Conservation (phyloP, 2,888 invertebrate genomes). For the Hypsopygia costalis region DNA sequence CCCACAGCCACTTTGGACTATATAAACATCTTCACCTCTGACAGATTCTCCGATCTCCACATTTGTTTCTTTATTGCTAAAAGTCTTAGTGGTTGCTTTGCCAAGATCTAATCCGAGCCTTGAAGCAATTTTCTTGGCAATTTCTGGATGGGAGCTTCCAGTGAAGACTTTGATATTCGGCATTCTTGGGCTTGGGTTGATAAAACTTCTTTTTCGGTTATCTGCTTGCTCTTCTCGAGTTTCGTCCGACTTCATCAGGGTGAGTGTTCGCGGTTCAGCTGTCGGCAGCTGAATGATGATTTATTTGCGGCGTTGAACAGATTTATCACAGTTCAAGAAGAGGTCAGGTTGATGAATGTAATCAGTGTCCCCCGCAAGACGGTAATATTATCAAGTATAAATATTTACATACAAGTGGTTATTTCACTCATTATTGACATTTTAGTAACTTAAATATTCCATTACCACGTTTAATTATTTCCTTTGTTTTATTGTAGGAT, state of each 20-base stretch:
- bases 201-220: conserved; percentile 29
- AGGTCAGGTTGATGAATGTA: conserved; percentile 49
- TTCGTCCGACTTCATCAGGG: conserved; percentile 54
- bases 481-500: too few relatives aligned
- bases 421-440: background rate
- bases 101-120: conserved; percentile 96
- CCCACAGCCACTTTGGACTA: conserved; percentile 94
- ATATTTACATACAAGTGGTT: conserved; percentile 7
- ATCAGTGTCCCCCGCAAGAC: conserved; percentile 49
- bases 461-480: too few relatives aligned
- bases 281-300: conserved; percentile 43
- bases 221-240: conserved; percentile 30
- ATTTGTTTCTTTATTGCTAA: conserved; percentile 98
- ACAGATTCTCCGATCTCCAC: conserved; percentile 96
- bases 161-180: conserved; percentile 99
- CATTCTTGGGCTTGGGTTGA: conserved; percentile 83
- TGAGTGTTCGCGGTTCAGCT: conserved; percentile 35
- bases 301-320: conserved; percentile 46
- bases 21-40: conserved; percentile 95
- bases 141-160: conserved; percentile 97
- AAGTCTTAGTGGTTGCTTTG: conserved; percentile 98
- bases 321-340: conserved; percentile 63
- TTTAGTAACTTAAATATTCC: background rate
- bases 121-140: conserved; percentile 97
- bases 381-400: conserved; percentile 13